Base-by-base conservation (phyloP, 1,140 invertebrate genomes). In the Linepithema humile region DNA sequence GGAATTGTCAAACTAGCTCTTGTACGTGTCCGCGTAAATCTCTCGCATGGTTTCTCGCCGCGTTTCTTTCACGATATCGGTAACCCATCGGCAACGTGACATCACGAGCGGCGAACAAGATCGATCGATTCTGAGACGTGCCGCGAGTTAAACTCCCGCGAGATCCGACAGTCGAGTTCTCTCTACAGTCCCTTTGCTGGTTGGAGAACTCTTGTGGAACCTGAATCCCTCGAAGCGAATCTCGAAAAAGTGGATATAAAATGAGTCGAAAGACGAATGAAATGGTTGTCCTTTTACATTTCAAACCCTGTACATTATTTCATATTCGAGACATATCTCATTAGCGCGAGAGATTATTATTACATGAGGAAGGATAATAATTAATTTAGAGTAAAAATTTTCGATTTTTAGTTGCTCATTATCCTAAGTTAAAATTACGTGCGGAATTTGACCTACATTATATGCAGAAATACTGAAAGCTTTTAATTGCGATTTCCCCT, bases 71-170 rank as follows among this genome's bases (percentile, higher is more conserved):
- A 12, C 29, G 38, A 53, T 73, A 82, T 73, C 69, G 78, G 2
- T 82, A 73, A 72, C 53, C 77, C 26, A 32, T 60, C 60, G 77
- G n/a, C 48, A 70, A 80, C 48, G 67, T 82, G 69, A 82, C 53
- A 73, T 70, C 69, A 62, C 40, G 38, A 74, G 40, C 32, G 40
- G 38, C 50, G 64, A 40, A 17, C 23, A 72, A 73, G 53, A 82
- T 82, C 78, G 67, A 82, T 82, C 78, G 69, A 73, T 73, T 57
- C 69, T 15, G 15, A 82, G 40, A 82, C 55, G 53, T 73, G 65
- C 53, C 29, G 65, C 78, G 64, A 72, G 65, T 45, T 67, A 23
- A 67, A 83, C 57, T 84, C 73, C 73, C 55, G 43, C 40, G 48
- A 84, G 64, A 40, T 32, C 35, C 38, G 38, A 17, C n/a, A 77